These are phyloP conservation scores for Sebastes jordani DNA, from an alignment of 2,797 vertebrate genomes.

Conservation along the genomic window DNA sequence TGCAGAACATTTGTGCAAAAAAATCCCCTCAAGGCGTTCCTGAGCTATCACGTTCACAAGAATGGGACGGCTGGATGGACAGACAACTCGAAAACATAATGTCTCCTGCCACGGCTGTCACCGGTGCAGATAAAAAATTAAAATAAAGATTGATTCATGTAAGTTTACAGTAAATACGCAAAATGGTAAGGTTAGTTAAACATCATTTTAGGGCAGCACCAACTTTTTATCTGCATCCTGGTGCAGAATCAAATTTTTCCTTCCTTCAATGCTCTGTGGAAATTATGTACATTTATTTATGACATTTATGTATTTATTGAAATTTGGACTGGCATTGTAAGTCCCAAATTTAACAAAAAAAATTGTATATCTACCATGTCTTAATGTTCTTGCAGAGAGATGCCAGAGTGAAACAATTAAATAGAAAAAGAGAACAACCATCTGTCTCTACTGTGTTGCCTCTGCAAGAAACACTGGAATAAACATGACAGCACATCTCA, in stretches of 20 bases:
- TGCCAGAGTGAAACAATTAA: neutral
- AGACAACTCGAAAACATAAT: too few species aligned
- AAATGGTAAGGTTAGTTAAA: neutral
- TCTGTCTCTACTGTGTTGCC: neutral
- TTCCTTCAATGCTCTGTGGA: neutral
- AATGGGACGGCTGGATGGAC: too few species aligned
- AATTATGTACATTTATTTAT: neutral
- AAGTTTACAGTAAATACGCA: neutral
- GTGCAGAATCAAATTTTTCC: neutral
- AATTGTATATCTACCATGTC: neutral
- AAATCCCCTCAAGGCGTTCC: too few species aligned
- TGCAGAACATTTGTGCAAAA: too few species aligned
- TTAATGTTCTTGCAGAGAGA: constrained; percentile 1
- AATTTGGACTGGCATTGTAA: neutral
- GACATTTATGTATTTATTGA: neutral
- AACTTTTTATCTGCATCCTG: neutral
- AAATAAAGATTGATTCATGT: neutral
- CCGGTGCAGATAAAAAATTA: too few species aligned
- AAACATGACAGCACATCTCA: neutral
- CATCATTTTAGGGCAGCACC: neutral
- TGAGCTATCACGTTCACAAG: too few species aligned
- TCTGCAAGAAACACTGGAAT: neutral
- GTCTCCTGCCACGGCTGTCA: too few species aligned
- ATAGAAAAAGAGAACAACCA: neutral
- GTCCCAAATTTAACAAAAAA: neutral